Evolutionary conservation across 2,888 invertebrate genomes (phyloP), one percentile per base, ranked within the genome.

Genomic region (Epiperipatus broadwayi): DNA sequence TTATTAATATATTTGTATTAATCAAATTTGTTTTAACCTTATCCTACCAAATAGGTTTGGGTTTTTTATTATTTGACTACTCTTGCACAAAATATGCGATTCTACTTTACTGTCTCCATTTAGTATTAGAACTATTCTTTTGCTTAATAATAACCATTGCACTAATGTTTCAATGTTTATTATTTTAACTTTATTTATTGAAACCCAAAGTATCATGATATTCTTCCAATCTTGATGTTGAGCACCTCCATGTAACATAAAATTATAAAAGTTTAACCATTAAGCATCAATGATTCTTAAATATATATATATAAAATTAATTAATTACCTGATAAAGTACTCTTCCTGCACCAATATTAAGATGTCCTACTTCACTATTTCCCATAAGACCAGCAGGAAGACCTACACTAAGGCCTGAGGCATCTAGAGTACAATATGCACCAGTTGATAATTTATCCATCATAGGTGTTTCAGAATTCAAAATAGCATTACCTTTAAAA

Each of bases 351-450:
- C 61, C 61, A 39, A 63, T 62, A 46, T 63, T 61, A 48, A 61
- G 47, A 45, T 61, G 61, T 12, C 61, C 61, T 15, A 63, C 62
- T 51, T 61, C 62, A 12, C 58, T 59, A 40, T 61, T 61, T 18
- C 61, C 61, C 61, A 61, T 61, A n/a, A 62, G 49, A 10, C 61
- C 61, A 38, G 51, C 56, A 2, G 59, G 62, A 27, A 61, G 50
- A 14, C 61, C 61, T 27, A 61, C 61, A 27, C 59, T 55, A 34
- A 55, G 46, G 2, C 63, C 62, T 25, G 58, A 57, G 5, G 61
- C 61, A 42, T 53, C 52, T 33, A 53, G 43, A 39, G 57, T 59
- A 20, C 57, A 49, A 43, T 46, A 50, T 40, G 56, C 52, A 7
- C 50, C 50, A 16, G 51, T 49, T 22, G 54, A 52, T 19, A 63